These are phyloP conservation scores for Sicus ferrugineus DNA, from an alignment of 2,888 invertebrate genomes.

Conservation along the genomic window DNA sequence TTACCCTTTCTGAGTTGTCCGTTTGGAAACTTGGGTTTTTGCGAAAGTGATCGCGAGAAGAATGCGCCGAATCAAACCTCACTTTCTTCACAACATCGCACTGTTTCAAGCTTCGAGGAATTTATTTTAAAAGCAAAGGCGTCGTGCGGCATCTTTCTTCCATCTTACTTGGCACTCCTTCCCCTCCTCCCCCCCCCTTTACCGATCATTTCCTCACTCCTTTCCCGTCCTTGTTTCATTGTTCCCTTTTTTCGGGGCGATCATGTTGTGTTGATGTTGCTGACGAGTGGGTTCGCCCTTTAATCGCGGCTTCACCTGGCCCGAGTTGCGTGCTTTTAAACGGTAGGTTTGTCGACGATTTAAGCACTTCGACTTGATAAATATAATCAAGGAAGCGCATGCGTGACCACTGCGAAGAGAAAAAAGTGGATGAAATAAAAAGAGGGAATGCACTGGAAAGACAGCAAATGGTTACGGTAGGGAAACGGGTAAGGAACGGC, in stretches of 20 bases:
- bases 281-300: conserved; percentile 8
- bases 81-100: not conserved
- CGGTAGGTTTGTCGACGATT: conserved; percentile 56
- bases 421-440: not conserved
- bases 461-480: not conserved
- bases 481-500: too few species aligned
- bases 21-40: not conserved
- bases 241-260: not conserved
- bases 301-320: not conserved
- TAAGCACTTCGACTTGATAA: conserved; percentile 62
- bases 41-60: not conserved
- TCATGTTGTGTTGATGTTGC: not conserved
- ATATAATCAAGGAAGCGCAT: conserved; percentile 58
- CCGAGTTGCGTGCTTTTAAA: conserved; percentile 33
- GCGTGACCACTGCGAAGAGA: conserved; percentile 50
- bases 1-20: not conserved
- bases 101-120: not conserved
- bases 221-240: not conserved
- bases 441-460: not conserved
- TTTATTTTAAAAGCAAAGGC: too few species aligned
- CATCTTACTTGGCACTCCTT: too few species aligned
- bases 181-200: not conserved
- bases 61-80: not conserved
- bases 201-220: not conserved
- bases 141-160: too few species aligned